Conservation (phyloP, 37 sponge, comb jelly and placozoan genomes). For the Cliona cf. orientalis region DNA sequence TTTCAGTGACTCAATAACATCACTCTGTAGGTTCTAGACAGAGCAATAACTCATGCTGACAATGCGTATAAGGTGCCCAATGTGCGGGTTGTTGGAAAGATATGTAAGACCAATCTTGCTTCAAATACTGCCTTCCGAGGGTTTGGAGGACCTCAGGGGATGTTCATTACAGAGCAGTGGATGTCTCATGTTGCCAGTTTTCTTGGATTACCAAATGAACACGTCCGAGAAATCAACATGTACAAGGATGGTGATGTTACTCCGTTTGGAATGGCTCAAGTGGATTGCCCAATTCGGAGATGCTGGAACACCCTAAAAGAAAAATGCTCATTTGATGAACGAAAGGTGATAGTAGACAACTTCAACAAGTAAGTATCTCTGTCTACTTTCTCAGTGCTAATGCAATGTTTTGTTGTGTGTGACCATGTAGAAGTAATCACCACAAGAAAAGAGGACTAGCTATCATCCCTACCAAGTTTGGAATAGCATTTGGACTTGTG, state of each 20-base stretch:
- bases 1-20: neutral
- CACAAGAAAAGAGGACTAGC: conserved; percentile 84
- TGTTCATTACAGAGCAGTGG: conserved; percentile 68
- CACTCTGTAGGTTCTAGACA: conserved; percentile 57
- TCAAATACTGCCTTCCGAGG: conserved; percentile 92
- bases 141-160: conserved; percentile 90
- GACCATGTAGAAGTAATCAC: conserved; percentile 39
- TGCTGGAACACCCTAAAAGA: conserved; percentile 75
- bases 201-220: conserved; percentile 35
- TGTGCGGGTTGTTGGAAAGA: conserved; percentile 22
- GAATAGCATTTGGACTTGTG: conserved; percentile 64
- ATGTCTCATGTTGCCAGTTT: conserved; percentile 53
- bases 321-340: conserved; percentile 24
- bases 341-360: conserved; percentile 26
- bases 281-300: conserved; percentile 52
- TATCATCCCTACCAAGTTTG: conserved; percentile 83
- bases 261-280: conserved; percentile 45
- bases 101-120: conserved; percentile 80
- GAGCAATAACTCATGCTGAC: conserved; percentile 65
- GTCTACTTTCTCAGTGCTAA: neutral
- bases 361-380: conserved; percentile 75
- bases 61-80: conserved; percentile 82
- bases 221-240: conserved; percentile 71
- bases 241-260: conserved; percentile 69
- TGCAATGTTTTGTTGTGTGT: neutral